A percentile compares a stretch with the other conserved stretches of the same genome.
Conservation (phyloP, 2,888 invertebrate species). For the Nomada lathburiana region DNA sequence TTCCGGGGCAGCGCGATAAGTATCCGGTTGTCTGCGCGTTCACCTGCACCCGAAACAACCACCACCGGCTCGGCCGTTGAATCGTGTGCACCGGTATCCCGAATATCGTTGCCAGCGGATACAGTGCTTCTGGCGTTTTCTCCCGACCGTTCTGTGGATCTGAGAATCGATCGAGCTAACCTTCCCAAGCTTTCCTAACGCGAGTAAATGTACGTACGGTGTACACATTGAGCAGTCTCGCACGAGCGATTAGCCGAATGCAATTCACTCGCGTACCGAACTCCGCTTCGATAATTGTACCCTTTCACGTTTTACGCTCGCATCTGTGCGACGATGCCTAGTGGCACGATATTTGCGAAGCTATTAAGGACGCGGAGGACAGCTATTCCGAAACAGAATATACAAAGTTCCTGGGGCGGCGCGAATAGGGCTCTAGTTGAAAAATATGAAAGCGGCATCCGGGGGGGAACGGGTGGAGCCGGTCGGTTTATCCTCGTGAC, state of each 20-base stretch:
- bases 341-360: background rate
- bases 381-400: background rate
- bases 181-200: constrained; percentile 32
- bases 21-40: constrained; percentile 13
- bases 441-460: constrained; percentile 14
- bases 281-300: background rate
- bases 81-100: background rate
- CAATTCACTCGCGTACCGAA: too few relatives aligned
- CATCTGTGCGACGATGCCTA: background rate
- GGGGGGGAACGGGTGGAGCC: background rate
- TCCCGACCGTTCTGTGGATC: constrained; percentile 26
- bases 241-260: too few relatives aligned
- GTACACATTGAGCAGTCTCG: too few relatives aligned
- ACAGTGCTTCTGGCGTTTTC: constrained; percentile 22
- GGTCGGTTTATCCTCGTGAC: constrained; percentile 28
- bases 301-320: background rate
- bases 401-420: background rate
- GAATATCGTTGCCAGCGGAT: constrained; percentile 11
- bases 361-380: background rate
- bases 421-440: background rate
- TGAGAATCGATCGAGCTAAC: constrained; percentile 29
- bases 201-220: too few relatives aligned
- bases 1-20: constrained; percentile 46
- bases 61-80: background rate
- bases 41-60: too few relatives aligned